These are phyloP conservation scores for Megalonaias nervosa DNA, from an alignment of 1,140 invertebrate species.

Conservation along the genomic window DNA sequence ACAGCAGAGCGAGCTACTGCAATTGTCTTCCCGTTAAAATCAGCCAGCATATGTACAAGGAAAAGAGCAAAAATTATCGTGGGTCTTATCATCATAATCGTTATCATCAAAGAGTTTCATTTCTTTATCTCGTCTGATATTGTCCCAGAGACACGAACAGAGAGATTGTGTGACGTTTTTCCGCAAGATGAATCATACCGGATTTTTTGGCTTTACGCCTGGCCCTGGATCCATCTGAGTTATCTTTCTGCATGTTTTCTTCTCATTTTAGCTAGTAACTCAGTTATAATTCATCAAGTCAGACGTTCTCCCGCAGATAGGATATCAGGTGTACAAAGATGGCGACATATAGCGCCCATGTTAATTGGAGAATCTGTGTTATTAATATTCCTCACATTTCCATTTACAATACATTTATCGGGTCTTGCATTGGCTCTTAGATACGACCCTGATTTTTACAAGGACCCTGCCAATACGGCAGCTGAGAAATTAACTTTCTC, in stretches of 20 bases:
- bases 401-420: conserved; percentile 49
- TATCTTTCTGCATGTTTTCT: conserved; percentile 48
- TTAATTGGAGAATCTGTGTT: conserved; percentile 54
- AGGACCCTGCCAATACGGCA: conserved; percentile 28
- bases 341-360: conserved; percentile 40
- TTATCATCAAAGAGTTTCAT: conserved; percentile 53
- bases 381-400: conserved; percentile 52
- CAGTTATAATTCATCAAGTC: conserved; percentile 43
- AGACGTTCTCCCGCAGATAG: conserved; percentile 34
- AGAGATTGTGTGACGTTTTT: conserved; percentile 54
- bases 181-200: conserved; percentile 31
- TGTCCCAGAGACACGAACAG: conserved; percentile 40
- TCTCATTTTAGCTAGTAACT: conserved; percentile 49
- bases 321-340: conserved; percentile 1
- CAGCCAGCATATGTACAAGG: conserved; percentile 31
- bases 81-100: conserved; percentile 21
- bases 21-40: conserved; percentile 51
- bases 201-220: conserved; percentile 43
- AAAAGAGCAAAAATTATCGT: conserved; percentile 51
- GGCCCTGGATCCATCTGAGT: conserved; percentile 52
- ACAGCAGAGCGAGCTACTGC: conserved; percentile 54
- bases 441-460: conserved; percentile 39
- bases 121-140: conserved; percentile 57
- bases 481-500: conserved; percentile 47
- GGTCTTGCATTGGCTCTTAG: conserved; percentile 28